Conservation (phyloP, 2,888 invertebrate species). For the Conistra vaccinii region DNA sequence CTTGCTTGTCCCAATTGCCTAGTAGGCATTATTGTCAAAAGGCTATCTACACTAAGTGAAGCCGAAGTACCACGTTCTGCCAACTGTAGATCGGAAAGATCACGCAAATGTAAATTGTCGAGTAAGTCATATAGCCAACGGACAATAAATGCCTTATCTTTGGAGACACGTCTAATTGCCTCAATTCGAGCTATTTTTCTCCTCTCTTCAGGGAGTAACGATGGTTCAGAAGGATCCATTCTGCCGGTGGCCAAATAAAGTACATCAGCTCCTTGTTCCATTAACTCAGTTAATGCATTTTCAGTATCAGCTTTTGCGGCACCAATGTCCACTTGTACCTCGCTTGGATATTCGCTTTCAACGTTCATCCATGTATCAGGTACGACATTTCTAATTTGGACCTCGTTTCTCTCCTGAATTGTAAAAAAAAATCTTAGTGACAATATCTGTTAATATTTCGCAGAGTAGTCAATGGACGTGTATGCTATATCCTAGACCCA, state of each 20-base stretch:
- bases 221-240: conserved; percentile 67
- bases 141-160: conserved; percentile 75
- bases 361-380: conserved; percentile 71
- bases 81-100: not conserved
- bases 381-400: conserved; percentile 79
- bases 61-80: not conserved
- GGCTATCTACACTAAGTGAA: not conserved
- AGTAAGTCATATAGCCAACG: conserved; percentile 75
- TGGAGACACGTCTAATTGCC: conserved; percentile 62
- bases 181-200: conserved; percentile 65
- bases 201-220: conserved; percentile 75
- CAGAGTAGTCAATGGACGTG: too few species aligned
- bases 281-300: not conserved
- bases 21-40: not conserved
- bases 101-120: conserved; percentile 62
- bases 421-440: not conserved
- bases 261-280: conserved; percentile 53
- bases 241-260: conserved; percentile 60
- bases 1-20: conserved; percentile 37
- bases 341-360: conserved; percentile 39
- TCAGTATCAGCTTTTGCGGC: not conserved
- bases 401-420: conserved; percentile 80
- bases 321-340: accelerated
- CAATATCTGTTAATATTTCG: too few species aligned
- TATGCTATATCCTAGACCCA: too few species aligned